A percentile compares a stretch with the other conserved stretches of the same genome.
phyloP scores from a whole-genome alignment of 2,113 vertebrate species.

The Gnathonemus longibarbis region DNA sequence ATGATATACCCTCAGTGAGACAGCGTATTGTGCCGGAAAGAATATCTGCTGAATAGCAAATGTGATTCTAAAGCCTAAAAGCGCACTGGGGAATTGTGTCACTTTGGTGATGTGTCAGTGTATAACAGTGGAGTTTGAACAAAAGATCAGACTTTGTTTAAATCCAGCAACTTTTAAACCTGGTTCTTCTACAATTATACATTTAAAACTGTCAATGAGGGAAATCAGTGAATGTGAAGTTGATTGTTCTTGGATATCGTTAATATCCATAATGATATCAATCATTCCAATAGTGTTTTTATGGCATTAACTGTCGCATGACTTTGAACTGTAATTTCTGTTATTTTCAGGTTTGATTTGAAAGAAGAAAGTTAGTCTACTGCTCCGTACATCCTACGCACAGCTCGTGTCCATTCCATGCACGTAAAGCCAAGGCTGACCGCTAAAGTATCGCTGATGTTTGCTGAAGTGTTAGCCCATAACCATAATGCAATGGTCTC shows the following conservation, averaged over 20 bases:
- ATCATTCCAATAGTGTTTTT: neutral
- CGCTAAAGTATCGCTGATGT: neutral
- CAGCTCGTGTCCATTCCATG: conserved; percentile 12
- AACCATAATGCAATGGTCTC: neutral
- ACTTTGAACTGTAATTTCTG: neutral
- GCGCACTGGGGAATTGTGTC: neutral
- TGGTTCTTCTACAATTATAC: neutral
- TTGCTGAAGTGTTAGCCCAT: neutral
- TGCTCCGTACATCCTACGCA: conserved; percentile 25
- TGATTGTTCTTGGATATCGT: neutral
- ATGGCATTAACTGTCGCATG: neutral
- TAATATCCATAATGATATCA: neutral
- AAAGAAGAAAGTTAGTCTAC: conserved; percentile 55
- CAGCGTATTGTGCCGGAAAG: neutral
- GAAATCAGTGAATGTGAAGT: neutral
- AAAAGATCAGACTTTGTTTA: neutral
- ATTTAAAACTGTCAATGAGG: neutral
- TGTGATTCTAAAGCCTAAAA: neutral
- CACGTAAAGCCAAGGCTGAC: neutral
- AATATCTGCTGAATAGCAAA: neutral
- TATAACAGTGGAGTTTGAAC: neutral
- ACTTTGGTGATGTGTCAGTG: neutral
- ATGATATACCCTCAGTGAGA: neutral
- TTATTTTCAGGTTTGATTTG: conserved; percentile 58
- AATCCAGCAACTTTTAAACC: neutral